These are phyloP conservation scores for Entelurus aequoreus DNA, from an alignment of 2,113 vertebrate genomes.

Conservation along the genomic window DNA sequence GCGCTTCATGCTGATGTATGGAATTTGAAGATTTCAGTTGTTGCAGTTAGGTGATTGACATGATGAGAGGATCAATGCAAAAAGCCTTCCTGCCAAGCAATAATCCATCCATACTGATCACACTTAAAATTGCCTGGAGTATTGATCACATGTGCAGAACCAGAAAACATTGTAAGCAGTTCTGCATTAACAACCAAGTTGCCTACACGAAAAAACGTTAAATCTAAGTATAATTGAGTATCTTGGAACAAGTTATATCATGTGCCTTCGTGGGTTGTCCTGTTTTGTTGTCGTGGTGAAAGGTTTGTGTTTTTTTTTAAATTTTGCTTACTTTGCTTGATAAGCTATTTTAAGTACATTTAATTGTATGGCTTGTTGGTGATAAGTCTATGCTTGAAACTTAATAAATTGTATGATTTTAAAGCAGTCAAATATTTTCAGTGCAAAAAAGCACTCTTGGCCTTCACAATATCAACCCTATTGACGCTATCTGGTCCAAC, in stretches of 20 bases:
- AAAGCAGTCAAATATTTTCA: no score
- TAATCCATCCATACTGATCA: conserved; percentile 72
- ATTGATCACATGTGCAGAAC: conserved; percentile 63
- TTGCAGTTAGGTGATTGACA: conserved; percentile 65
- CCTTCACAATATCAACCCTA: no score
- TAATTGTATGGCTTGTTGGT: no score
- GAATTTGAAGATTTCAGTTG: conserved; percentile 61
- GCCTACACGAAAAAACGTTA: neutral
- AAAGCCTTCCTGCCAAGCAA: conserved; percentile 64
- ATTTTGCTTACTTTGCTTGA: no score
- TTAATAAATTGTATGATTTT: no score
- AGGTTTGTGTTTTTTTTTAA: neutral
- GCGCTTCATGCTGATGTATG: conserved; percentile 53
- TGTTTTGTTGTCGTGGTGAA: no score
- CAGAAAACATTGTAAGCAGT: conserved; percentile 57
- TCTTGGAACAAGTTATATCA: no score
- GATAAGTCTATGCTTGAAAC: no score
- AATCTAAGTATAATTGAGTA: conserved; percentile 15
- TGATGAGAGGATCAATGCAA: conserved; percentile 67
- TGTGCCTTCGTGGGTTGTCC: neutral
- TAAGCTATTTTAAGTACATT: no score
- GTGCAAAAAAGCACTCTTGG: no score
- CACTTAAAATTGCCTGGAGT: conserved; percentile 64
- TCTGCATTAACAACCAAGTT: conserved; percentile 58
- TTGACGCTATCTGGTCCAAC: no score